Base-by-base conservation (phyloP, 2,797 vertebrate species). In the Myripristis murdjan region DNA sequence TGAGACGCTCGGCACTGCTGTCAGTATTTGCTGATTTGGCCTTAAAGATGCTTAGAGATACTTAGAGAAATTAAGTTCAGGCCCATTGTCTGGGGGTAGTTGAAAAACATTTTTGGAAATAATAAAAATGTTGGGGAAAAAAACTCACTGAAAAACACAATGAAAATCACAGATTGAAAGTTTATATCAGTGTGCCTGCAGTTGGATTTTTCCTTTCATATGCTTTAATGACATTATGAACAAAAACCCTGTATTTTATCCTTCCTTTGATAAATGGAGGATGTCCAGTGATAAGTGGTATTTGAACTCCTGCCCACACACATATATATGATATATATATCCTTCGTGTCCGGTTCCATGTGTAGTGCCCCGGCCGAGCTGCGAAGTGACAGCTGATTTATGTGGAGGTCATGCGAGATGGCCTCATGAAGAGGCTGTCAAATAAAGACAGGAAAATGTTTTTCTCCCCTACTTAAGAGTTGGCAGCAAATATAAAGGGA, bases 401-500 rank as follows among this genome's bases (percentile, higher is more conserved):
- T 87, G 84, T 43, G 73, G 59, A 77, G 79, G 87, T 91, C 88
- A 91, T 79, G 84, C 62, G 82, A 81, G 85, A 89, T 75, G 79
- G 73, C 77, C 87, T 84, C 80, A 79, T 89, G 89, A 91, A 92
- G 86, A 86, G 87, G 84, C 83, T 87, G 87, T 93, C 92, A 91
- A 89, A 92, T 90, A 88, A 88, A 89, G 87, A 86, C 86, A 89
- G 86, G 89, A 86, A 92, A 91, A 93, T 92, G 87, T 90, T 78
- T 92, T 86, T 90, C 87, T 87, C 83, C 78, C 75, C 82, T 85
- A 86, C 91, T 90, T 90, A 90, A 89, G 91, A 79, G 82, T 85
- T 93, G 92, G 94, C 93, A 89, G 81, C 79, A 81, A 75, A 91
- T 91, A 92, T 91, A 94, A 94, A 93, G 90, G 83, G 81, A 87